phyloP scores from a whole-genome alignment of 2,888 invertebrate species.

The Hartigia nigra region DNA sequence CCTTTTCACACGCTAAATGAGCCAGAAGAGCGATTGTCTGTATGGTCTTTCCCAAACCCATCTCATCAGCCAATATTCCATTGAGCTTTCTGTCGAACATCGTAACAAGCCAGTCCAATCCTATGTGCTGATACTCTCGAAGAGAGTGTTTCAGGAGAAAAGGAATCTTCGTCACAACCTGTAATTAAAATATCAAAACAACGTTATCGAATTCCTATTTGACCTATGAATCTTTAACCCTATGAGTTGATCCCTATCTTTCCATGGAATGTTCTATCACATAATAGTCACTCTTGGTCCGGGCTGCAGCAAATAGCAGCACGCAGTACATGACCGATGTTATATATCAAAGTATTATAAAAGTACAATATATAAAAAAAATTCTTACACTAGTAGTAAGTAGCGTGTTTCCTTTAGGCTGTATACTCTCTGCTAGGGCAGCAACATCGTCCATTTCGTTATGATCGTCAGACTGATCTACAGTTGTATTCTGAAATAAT shows the following conservation, averaged over 20 bases:
- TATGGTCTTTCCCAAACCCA: constrained; percentile 97
- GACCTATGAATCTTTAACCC: not conserved
- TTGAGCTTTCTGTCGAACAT: constrained; percentile 95
- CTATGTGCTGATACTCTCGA: constrained; percentile 97
- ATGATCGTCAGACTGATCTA: constrained; percentile 72
- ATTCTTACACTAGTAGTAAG: constrained; percentile 85
- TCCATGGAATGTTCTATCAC: too few relatives aligned
- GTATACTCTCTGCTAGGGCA: constrained; percentile 93
- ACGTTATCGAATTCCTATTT: not conserved
- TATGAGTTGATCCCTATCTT: not conserved
- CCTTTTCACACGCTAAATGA: constrained; percentile 91
- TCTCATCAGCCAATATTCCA: constrained; percentile 96
- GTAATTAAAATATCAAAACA: constrained; percentile 36
- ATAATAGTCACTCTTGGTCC: too few relatives aligned
- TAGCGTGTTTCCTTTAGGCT: constrained; percentile 97
- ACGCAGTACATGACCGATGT: not conserved
- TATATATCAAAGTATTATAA: constrained; percentile 13
- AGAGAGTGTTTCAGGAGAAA: constrained; percentile 89
- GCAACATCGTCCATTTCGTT: constrained; percentile 91
- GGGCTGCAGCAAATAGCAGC: not conserved
- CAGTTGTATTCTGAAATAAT: constrained; percentile 42
- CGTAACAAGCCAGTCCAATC: constrained; percentile 96
- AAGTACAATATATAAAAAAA: not conserved
- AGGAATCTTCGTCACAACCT: constrained; percentile 93
- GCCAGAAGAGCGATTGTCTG: constrained; percentile 95